Evolutionary conservation across 2,113 vertebrate genomes (phyloP).

Genomic region (Chinchilla lanigera): DNA sequence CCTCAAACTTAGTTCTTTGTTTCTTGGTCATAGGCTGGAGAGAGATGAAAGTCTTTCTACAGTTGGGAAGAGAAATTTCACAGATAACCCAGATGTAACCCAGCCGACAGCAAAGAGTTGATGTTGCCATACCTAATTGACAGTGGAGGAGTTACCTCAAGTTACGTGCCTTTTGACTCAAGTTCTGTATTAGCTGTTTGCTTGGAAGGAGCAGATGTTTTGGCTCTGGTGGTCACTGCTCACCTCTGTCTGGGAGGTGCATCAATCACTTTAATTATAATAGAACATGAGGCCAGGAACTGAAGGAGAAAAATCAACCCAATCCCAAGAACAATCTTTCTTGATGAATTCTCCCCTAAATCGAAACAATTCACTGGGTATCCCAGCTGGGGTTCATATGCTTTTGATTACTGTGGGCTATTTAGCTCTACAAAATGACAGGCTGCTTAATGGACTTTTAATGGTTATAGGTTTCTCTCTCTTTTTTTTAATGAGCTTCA

Average conservation of each 20-base stretch:
- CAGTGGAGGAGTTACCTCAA: constrained; percentile 60
- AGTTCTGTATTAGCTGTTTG: constrained; percentile 76
- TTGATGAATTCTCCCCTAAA: constrained; percentile 98
- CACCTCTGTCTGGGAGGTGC: constrained; percentile 89
- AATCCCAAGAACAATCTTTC: constrained; percentile 95
- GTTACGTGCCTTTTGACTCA: constrained; percentile 78
- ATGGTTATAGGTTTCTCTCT: constrained; percentile 99
- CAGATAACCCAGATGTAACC: constrained; percentile 54
- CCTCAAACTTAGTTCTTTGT: constrained; percentile 10
- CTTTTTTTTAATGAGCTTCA: constrained; percentile 97
- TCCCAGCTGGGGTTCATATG: constrained; percentile 99
- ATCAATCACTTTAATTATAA: constrained; percentile 93
- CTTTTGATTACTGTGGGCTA: constrained; percentile 99
- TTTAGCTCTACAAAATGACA: constrained; percentile 99
- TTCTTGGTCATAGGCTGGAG: constrained; percentile 14
- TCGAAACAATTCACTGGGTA: constrained; percentile 97
- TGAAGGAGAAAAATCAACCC: constrained; percentile 93
- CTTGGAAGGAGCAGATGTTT: constrained; percentile 85
- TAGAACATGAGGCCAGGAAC: constrained; percentile 89
- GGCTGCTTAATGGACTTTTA: constrained; percentile 99
- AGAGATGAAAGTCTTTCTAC: constrained; percentile 17
- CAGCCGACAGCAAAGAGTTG: constrained; percentile 71
- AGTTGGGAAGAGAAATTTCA: constrained; percentile 39
- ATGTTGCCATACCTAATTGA: constrained; percentile 70
- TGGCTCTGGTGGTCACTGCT: constrained; percentile 89